Evolutionary conservation across 1,140 invertebrate genomes (phyloP), one percentile per base, ranked within the genome.

Genomic region (Bicyclus anynana): DNA sequence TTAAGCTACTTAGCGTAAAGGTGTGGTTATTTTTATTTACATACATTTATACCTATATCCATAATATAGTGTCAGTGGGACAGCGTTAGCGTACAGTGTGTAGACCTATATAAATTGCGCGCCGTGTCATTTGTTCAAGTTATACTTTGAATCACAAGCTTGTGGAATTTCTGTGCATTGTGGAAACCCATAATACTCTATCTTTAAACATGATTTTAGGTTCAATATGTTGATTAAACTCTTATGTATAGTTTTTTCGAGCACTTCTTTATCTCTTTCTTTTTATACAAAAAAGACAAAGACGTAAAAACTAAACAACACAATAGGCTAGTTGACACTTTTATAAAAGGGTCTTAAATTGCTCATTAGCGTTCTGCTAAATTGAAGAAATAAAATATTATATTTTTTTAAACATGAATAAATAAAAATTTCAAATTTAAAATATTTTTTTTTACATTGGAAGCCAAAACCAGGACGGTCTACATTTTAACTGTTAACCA

Each of bases 61-160:
- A 42, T 5, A 44, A 21, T 17, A 37, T 5, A n/a, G 10, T 29
- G 9, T 53, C 29, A 18, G 14, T 64, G 62, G 59, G 52, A 21
- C 53, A 50, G 51, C 58, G 26, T 38, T 61, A 55, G 40, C 52
- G 16, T 40, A 40, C 37, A 10, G 5, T 40, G 37, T 33, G 29
- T 33, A 33, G 10, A 12, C 37, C 37, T 40, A 40, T 40, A 0
- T 40, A 16, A 17, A 16, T 16, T 18, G 37, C 27, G 20, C 42
- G 23, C 38, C n/a, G 53, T 47, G 53, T 54, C 18, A 29, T 23
- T 7, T 17, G 0, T 18, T 16, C 38, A 54, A 3, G 14, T 40
- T 46, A 17, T 9, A 40, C 27, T 18, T 46, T 47, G 26, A 20
- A 14, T 47, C n/a, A 51, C 48, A 58, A 58, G 56, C 56, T 37